Base-by-base conservation (phyloP, 1,140 invertebrate species). In the Ectropis grisescens region DNA sequence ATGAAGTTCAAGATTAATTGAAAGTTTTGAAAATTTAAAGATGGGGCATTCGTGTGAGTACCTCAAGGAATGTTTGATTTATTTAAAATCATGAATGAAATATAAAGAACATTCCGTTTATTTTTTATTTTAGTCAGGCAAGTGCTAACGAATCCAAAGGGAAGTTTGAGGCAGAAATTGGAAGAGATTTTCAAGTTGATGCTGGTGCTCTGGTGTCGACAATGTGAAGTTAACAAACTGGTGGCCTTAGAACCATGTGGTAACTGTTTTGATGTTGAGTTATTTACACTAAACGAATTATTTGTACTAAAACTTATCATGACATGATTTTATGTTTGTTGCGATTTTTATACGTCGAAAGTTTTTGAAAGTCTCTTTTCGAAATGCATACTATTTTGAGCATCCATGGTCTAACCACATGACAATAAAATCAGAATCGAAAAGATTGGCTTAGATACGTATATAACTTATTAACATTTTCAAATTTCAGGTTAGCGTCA, bases 111-210 rank as follows among this genome's bases (percentile, higher is more conserved):
- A 42, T 41, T 47, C 33, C 13, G 16, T 54, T 44, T 34, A 10
- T 46, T 49, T 50, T 40, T 42, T 39, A 47, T 69, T 72, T 53
- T 76, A 81, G 72, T 81, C 33, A 66, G 34, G 51, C 58, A 60
- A 27, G 54, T 66, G 30, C 52, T 74, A 32, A 55, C 37, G 40
- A 60, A 69, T 33, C 68, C 65, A 54, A 84, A 60, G 64, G 84
- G 84, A 26, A 86, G 85, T 42, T 65, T 92, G 31, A 87, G 88
- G 50, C 82, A 85, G 26, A 88, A 88, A 53, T 82, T 93, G 47
- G 90, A 93, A 65, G 90, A 92, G 61, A 84, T 93, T 33, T 84
- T 92, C 47, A 91, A 91, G 70, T 83, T 90, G 44, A 92, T 93
- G 91, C 84, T 93, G 35, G 80, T 90, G 44, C 86, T 93, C n/a